Conservation (phyloP, 2,113 vertebrate species). For the Chloroceryle aenea region DNA sequence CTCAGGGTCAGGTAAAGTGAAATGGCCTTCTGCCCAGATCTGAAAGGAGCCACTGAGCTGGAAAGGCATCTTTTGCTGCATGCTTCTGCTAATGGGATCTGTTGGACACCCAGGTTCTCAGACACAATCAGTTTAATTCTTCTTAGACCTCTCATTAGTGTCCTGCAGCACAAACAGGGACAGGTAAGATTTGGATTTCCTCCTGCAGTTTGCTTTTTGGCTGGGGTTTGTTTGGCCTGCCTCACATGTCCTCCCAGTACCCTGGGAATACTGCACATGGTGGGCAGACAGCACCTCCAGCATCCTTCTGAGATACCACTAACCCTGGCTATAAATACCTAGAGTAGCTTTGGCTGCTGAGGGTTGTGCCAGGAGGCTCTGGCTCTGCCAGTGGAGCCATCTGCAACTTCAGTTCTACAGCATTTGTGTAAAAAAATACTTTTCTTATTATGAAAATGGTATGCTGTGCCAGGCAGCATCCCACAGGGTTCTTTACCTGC, state of each 20-base stretch:
- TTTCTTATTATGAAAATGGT: conserved; percentile 14
- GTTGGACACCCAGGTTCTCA: neutral
- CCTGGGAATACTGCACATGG: neutral
- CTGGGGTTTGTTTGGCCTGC: neutral
- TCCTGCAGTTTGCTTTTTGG: neutral
- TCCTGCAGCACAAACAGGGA: neutral
- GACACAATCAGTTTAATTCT: neutral
- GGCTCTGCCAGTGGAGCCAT: conserved; percentile 47
- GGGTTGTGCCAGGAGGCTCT: conserved; percentile 19
- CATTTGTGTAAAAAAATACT: conserved; percentile 33
- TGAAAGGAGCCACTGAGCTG: neutral
- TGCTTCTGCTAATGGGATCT: neutral
- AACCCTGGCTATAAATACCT: conserved; percentile 1
- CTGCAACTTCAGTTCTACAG: conserved; percentile 33
- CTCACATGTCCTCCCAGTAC: neutral
- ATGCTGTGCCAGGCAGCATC: conserved; percentile 5
- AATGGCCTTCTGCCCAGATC: neutral
- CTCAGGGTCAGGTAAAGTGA: neutral
- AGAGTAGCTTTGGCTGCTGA: neutral
- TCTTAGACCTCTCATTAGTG: neutral
- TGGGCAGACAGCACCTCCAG: neutral
- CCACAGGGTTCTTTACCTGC: conserved; percentile 46
- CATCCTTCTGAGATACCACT: neutral
- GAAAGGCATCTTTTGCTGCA: neutral
- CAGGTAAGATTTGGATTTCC: neutral